These are phyloP conservation scores for Synanthedon myopaeformis DNA, from an alignment of 2,888 invertebrate genomes.

Conservation along the genomic window DNA sequence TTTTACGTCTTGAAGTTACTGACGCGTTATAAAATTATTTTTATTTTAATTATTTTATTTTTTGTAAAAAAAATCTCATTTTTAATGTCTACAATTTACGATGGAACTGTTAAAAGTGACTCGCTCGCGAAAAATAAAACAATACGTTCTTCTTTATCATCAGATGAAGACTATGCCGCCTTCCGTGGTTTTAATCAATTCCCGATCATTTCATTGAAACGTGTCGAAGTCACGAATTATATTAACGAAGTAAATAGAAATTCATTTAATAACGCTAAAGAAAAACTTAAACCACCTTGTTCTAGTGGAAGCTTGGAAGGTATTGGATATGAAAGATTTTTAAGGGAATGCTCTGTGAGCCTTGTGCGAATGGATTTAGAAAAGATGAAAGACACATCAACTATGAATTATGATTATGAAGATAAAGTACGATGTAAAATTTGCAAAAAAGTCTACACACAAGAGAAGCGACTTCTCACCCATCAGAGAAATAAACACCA, in stretches of 20 bases:
- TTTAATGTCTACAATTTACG: conserved; percentile 29
- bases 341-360: conserved; percentile 26
- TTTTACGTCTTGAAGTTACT: too few relatives aligned
- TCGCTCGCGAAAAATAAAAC: too few relatives aligned
- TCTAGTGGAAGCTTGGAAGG: too few relatives aligned
- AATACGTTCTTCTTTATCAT: too few relatives aligned
- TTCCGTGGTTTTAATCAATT: conserved; percentile 36
- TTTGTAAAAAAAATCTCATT: conserved; percentile 24
- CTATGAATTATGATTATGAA: conserved; percentile 11
- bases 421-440: conserved; percentile 35
- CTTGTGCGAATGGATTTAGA: conserved; percentile 29
- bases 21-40: too few relatives aligned
- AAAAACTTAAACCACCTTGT: too few relatives aligned
- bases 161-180: conserved; percentile 9
- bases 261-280: too few relatives aligned
- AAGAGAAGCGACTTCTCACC: conserved; percentile 35
- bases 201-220: conserved; percentile 29
- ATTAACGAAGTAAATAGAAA: too few relatives aligned
- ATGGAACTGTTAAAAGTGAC: conserved; percentile 21
- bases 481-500: conserved; percentile 48
- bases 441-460: conserved; percentile 40
- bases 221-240: conserved; percentile 16
- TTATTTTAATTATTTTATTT: conserved; percentile 22
- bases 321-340: conserved; percentile 8
- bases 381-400: conserved; percentile 3